Evolutionary conservation across 2,888 invertebrate genomes (phyloP).

Genomic region (Acanthopleura granulata): DNA sequence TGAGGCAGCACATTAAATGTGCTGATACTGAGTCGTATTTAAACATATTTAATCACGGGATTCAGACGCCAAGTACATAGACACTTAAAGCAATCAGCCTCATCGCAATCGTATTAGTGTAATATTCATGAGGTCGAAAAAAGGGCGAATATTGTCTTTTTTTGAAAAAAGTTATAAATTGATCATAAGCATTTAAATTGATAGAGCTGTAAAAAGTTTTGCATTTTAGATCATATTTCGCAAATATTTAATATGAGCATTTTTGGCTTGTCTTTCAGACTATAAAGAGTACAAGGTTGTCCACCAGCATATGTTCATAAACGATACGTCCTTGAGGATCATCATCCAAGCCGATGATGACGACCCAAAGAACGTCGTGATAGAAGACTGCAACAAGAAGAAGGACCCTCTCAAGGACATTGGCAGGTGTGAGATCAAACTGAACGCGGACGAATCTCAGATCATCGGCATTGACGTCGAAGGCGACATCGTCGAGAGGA

Average conservation of each 20-base stretch:
- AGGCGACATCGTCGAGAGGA: conserved; percentile 26
- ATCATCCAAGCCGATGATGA: conserved; percentile 25
- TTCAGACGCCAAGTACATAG: too few relatives aligned
- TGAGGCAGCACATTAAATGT: too few relatives aligned
- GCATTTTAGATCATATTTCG: too few relatives aligned
- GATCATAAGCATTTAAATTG: too few relatives aligned
- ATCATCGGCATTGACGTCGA: conserved; percentile 28
- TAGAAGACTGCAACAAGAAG: conserved; percentile 22
- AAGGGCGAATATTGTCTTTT: too few relatives aligned
- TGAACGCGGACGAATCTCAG: conserved; percentile 20
- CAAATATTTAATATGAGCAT: not conserved
- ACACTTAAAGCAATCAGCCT: too few relatives aligned
- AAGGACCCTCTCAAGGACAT: conserved; percentile 26
- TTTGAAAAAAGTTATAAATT: too few relatives aligned
- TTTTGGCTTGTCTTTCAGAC: conserved; percentile 22
- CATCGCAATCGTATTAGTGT: too few relatives aligned
- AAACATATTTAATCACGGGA: too few relatives aligned
- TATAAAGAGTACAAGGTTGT: conserved; percentile 26
- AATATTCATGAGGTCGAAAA: too few relatives aligned
- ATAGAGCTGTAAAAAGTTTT: too few relatives aligned
- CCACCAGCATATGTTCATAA: conserved; percentile 23
- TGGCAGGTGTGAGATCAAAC: conserved; percentile 26
- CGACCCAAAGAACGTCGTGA: conserved; percentile 19
- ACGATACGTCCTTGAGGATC: conserved; percentile 18
- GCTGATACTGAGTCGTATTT: too few relatives aligned